phyloP scores from a whole-genome alignment of 2,797 vertebrate genomes.

The Xiphorhynchus erythropygius region DNA sequence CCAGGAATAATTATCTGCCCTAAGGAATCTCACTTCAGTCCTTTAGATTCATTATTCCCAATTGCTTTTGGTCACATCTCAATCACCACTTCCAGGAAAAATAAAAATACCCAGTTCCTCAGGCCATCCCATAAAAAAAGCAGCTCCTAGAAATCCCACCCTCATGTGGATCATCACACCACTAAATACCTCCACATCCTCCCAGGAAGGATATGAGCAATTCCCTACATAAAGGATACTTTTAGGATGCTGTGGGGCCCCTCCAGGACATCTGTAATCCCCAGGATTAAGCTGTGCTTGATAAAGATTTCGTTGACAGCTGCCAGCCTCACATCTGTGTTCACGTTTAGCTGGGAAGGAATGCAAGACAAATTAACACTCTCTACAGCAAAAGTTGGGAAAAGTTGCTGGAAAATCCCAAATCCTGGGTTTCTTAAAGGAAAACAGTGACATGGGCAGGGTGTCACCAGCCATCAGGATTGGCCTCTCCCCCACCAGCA shows the following conservation, averaged over 20 bases:
- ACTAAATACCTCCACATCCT: not conserved
- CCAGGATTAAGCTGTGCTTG: conserved; percentile 73
- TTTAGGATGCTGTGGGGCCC: conserved; percentile 69
- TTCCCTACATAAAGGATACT: conserved; percentile 59
- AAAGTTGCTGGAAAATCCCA: not conserved
- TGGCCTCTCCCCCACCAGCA: not conserved
- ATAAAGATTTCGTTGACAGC: conserved; percentile 78
- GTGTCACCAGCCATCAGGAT: not conserved
- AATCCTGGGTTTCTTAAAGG: not conserved
- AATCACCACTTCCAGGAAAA: not conserved
- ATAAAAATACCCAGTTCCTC: not conserved
- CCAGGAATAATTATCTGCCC: not conserved
- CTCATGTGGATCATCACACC: not conserved
- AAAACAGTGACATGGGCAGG: not conserved
- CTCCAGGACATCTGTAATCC: conserved; percentile 71
- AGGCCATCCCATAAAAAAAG: not conserved
- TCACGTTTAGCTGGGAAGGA: conserved; percentile 73
- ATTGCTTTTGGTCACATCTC: not conserved
- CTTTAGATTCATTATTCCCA: not conserved
- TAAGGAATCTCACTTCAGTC: not conserved
- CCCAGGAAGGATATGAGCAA: not conserved
- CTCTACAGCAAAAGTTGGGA: not conserved
- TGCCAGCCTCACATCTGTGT: conserved; percentile 78
- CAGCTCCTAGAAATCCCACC: not conserved
- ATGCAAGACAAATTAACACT: not conserved